Conservation (phyloP, 1,140 invertebrate genomes). For the Neodiprion virginianus region DNA sequence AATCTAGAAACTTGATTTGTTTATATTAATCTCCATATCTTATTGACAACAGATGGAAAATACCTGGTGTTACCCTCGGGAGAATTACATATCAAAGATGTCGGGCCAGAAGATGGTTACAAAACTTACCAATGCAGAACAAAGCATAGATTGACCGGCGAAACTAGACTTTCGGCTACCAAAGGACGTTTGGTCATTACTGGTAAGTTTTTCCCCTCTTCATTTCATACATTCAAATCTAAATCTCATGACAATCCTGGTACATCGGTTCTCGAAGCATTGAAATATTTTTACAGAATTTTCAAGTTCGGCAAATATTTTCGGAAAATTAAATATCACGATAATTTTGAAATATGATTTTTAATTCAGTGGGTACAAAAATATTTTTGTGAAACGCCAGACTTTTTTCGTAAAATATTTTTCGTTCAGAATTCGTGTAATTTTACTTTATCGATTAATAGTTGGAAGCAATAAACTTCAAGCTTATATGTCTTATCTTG, state of each 20-base stretch:
- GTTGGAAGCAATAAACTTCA: not conserved
- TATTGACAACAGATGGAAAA: conserved; percentile 78
- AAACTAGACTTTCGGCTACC: conserved; percentile 90
- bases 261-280: not conserved
- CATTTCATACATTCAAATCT: conserved; percentile 16
- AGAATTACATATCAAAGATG: conserved; percentile 92
- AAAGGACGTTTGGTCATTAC: conserved; percentile 95
- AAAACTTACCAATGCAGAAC: conserved; percentile 94
- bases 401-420: too few relatives aligned
- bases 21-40: conserved; percentile 24
- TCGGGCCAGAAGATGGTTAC: conserved; percentile 91
- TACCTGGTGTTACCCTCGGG: conserved; percentile 92
- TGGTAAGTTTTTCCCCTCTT: conserved; percentile 72
- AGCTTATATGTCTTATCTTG: not conserved
- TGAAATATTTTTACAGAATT: too few relatives aligned
- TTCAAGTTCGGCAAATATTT: too few relatives aligned
- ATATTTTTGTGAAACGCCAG: too few relatives aligned
- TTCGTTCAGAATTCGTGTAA: too few relatives aligned
- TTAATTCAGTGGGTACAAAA: too few relatives aligned
- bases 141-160: conserved; percentile 90
- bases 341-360: too few relatives aligned
- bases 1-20: not conserved
- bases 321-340: too few relatives aligned
- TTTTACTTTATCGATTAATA: not conserved
- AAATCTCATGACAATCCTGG: conserved; percentile 9